Base-by-base conservation (phyloP, 2,888 invertebrate genomes). In the Formica aserva region DNA sequence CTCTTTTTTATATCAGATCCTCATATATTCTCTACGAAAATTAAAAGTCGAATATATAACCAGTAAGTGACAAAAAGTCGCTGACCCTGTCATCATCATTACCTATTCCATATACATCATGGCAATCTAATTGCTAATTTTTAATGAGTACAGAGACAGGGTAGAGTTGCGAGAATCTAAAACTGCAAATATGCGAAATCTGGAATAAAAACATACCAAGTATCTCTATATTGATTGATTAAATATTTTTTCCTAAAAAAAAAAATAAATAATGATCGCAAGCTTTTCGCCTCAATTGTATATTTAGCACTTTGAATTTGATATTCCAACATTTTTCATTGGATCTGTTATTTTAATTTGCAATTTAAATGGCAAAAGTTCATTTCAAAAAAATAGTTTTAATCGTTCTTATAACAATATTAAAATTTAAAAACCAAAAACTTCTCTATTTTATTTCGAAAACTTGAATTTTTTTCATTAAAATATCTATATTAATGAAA, bases 111-210 rank as follows among this genome's bases (percentile, higher is more conserved):
- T 48, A 60, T 45, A 41, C 18, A 48, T 35, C 35, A 26, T 13
- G 60, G 76, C 80, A 75, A 45, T 75, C 32, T 13, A n/a, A 57
- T 55, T 77, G 77, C n/a, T 52, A 52, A 77, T 77, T 32, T 38
- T 38, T 77, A 67, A 55, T 29, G 41, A 69, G 41, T 55, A 15
- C 29, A 67, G 22, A 52, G n/a, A n/a, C 65, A 29, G 55, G 41
- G 55, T 77, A 15, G n/a, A 55, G 69, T 67, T 55, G 69, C 69
- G 55, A 66, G 38, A 55, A 29, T 55, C 55, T 77, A 77, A 67
- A 69, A 69, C 55, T 77, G 38, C 29, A 11, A 67, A 55, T 55
- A 55, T 22, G 29, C 41, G n/a, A 67, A 77, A 77, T 77, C 55
- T 67, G 15, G 67, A 41, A 38, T 55, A 8, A 67, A 77, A 8